Base-by-base conservation (phyloP, 1,140 invertebrate genomes). In the Tetramorium simillimum region DNA sequence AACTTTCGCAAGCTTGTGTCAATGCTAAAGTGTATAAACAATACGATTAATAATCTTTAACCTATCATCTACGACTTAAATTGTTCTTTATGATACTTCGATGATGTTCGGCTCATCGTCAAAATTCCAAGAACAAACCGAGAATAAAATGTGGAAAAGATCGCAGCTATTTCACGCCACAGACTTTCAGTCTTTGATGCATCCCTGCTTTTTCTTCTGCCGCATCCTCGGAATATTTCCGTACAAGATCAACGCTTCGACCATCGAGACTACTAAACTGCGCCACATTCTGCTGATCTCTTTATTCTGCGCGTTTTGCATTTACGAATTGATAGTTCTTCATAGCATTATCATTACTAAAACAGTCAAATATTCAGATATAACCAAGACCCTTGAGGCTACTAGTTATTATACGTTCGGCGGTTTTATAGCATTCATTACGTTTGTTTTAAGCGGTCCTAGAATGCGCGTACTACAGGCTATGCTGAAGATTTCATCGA, bases 401-500 rank as follows among this genome's bases (percentile, higher is more conserved):
- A 91, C 93, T n/a, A 88, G 91, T n/a, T 94, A 90, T 62, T 7
- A 89, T 0, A n/a, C 89, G 0, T 84, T 92, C 0, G 85, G 75
- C 0, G 78, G 69, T n/a, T 72, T 85, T 0, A 85, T 92, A 0
- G n/a, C 70, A 0, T 3, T 92, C 0, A 46, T 88, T 0, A 89
- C 88, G 4, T 92, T 91, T 21, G 0, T 90, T 0, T 81, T 87
- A 18, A 87, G 7, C 5, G 12, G 51, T 9, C 63, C 49, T 18
- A 85, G 90, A 40, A 85, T 93, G 72, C 53, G 51, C 2, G n/a
- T 94, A 0, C 63, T 94, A 10, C 86, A 90, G 37, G 76, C 90
- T 1, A 56, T 94, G 0, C 21, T 49, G 0, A 53, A 77, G 18
- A 63, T 88, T 0, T 92, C 93, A 1, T 69, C 87, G 0, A 88